Conservation (phyloP, 2,797 vertebrate species). For the Liasis olivaceus region DNA sequence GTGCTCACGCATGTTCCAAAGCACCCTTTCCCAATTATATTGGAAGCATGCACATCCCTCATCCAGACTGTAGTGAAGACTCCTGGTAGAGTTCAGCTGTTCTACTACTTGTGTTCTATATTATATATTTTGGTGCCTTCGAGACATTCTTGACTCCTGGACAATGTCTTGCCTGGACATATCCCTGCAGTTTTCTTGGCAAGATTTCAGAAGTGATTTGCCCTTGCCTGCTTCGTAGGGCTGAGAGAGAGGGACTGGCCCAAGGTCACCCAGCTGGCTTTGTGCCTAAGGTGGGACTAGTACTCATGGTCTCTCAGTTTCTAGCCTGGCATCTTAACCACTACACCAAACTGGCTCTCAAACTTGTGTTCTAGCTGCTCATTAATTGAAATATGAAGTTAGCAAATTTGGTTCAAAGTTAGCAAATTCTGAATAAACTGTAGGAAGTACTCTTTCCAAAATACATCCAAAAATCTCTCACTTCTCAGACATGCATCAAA, state of each 20-base stretch:
- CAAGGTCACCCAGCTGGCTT: not conserved
- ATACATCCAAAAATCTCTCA: not conserved
- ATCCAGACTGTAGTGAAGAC: not conserved
- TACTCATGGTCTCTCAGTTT: not conserved
- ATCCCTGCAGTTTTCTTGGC: not conserved
- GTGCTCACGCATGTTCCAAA: not conserved
- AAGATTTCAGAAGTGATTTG: not conserved
- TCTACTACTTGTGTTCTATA: not conserved
- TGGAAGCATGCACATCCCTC: not conserved
- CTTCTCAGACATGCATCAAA: constrained; percentile 81
- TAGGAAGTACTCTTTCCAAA: not conserved
- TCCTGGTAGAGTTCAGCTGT: not conserved
- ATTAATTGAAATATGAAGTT: not conserved
- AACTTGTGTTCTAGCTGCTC: not conserved
- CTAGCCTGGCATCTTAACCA: not conserved
- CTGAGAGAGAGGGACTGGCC: not conserved
- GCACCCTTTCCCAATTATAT: not conserved
- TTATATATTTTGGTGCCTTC: not conserved
- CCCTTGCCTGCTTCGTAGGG: not conserved
- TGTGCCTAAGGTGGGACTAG: not conserved
- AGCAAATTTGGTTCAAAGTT: no score
- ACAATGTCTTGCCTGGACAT: not conserved
- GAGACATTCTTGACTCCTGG: not conserved
- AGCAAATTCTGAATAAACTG: not conserved
- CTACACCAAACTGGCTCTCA: not conserved